A percentile compares a stretch with the other conserved stretches of the same genome.
phyloP scores from a whole-genome alignment of 2,888 invertebrate species.

The Drosophila prolongata region DNA sequence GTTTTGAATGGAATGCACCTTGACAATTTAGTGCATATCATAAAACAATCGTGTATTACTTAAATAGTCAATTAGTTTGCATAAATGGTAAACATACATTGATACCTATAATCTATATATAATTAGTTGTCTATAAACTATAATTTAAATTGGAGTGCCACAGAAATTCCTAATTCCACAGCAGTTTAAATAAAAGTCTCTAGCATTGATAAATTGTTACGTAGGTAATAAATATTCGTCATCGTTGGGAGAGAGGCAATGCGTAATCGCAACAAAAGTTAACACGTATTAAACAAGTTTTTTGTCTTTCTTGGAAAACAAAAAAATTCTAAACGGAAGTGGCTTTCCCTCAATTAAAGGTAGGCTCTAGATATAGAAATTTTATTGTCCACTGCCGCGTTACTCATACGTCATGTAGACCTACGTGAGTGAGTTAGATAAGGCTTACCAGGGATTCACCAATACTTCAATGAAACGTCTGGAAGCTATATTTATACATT shows the following conservation, averaged over 20 bases:
- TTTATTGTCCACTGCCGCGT: slow-evolving; percentile 1
- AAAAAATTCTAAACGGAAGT: slow-evolving; percentile 11
- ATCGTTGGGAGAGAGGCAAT: slow-evolving; percentile 11
- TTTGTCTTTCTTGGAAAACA: neutral
- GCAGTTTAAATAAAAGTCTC: neutral
- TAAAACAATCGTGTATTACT: too few relatives aligned
- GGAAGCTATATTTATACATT: neutral
- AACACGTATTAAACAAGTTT: neutral
- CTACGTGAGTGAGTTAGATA: slow-evolving; percentile 26
- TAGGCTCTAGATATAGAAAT: slow-evolving; percentile 1
- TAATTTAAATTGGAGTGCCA: neutral
- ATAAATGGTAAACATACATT: too few relatives aligned
- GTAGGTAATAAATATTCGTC: slow-evolving; percentile 38
- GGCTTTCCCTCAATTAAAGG: slow-evolving; percentile 20
- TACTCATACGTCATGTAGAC: slow-evolving; percentile 46
- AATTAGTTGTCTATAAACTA: too few relatives aligned
- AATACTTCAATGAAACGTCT: neutral
- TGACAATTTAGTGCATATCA: too few relatives aligned
- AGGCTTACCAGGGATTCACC: slow-evolving; percentile 2
- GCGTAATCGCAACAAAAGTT: slow-evolving; percentile 12
- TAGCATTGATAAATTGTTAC: neutral
- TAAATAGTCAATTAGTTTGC: too few relatives aligned
- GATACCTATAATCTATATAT: too few relatives aligned
- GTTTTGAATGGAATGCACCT: too few relatives aligned
- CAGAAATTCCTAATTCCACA: neutral